phyloP scores from a whole-genome alignment of 2,797 vertebrate genomes.

The Fringilla coelebs region DNA sequence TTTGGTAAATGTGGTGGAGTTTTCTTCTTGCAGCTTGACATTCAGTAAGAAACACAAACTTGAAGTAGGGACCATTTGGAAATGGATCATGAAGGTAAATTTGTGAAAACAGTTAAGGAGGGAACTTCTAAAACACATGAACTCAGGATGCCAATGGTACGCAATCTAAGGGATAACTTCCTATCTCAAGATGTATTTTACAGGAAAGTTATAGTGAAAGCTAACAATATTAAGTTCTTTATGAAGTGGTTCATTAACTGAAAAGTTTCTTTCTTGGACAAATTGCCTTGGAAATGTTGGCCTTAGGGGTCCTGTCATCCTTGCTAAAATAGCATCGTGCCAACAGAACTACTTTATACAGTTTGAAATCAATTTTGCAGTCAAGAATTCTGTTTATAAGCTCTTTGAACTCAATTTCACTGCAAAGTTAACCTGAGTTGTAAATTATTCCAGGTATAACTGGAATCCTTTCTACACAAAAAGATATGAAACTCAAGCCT shows the following conservation, averaged over 20 bases:
- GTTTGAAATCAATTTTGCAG: conserved; percentile 1
- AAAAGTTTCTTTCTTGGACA: conserved; percentile 3
- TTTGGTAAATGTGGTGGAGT: not conserved
- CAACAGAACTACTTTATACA: not conserved
- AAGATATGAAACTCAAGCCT: not conserved
- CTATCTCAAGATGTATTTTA: not conserved
- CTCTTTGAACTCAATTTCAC: not conserved
- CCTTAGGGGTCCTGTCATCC: not conserved
- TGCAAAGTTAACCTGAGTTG: not conserved
- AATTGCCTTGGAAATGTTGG: not conserved
- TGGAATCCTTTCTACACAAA: not conserved
- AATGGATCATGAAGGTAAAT: not conserved
- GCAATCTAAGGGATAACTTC: not conserved
- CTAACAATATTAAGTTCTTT: not conserved
- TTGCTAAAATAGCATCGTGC: not conserved
- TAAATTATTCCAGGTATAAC: not conserved
- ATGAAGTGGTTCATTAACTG: not conserved
- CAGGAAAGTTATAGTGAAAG: not conserved
- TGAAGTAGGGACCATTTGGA: not conserved
- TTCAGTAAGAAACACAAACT: not conserved
- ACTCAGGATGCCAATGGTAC: not conserved
- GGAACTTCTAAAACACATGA: not conserved
- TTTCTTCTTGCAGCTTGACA: not conserved
- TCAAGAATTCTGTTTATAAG: conserved; percentile 12
- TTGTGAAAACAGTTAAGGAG: not conserved